Percentiles rank a stretch among this genome's conserved stretches.
Conservation (phyloP, 2,888 invertebrate genomes). For the Melieria omissa region DNA sequence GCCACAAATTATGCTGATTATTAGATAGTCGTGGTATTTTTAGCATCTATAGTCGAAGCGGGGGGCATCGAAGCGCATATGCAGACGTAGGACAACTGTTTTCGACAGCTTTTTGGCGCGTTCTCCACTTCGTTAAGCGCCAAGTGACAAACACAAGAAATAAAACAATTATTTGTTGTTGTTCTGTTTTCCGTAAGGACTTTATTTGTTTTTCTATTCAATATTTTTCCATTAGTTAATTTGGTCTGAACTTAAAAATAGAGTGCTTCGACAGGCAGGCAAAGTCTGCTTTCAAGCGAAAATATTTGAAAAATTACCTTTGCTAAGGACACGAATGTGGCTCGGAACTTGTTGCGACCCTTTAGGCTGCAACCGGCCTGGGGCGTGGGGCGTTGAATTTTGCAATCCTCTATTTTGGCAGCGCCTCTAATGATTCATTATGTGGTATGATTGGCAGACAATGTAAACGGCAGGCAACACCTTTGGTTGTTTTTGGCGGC, state of each 20-base stretch:
- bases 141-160: background rate
- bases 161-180: background rate
- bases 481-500: background rate
- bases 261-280: no score
- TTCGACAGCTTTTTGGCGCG: no score
- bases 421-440: slow-evolving; percentile 31
- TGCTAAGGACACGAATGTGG: background rate
- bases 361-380: background rate
- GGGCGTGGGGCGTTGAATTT: background rate
- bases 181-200: no score
- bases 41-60: background rate
- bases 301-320: no score
- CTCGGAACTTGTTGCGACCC: background rate
- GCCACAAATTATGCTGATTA: background rate
- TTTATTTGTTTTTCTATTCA: no score
- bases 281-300: no score
- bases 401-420: slow-evolving; percentile 18
- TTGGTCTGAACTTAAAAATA: no score
- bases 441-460: slow-evolving; percentile 24
- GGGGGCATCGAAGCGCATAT: no score
- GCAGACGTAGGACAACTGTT: no score
- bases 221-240: no score
- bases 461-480: background rate
- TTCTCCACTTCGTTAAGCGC: no score
- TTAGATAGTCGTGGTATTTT: background rate